Evolutionary conservation across 2,797 vertebrate species (phyloP).

Genomic region (Spea hammondii): DNA sequence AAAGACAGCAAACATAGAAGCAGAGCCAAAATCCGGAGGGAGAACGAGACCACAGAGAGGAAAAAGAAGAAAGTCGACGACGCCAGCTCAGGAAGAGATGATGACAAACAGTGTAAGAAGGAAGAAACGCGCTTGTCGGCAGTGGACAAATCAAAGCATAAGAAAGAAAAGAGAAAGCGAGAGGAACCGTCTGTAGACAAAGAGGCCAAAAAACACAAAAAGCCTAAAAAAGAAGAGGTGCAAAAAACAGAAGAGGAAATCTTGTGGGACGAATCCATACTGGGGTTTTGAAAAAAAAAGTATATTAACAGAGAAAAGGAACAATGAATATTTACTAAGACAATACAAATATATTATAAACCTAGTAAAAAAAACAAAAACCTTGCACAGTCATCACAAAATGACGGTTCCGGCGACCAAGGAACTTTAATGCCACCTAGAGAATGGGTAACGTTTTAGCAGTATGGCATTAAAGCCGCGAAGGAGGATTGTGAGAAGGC

Average conservation of each 20-base stretch:
- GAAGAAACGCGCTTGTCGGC: conserved; percentile 46
- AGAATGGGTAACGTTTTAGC: not conserved
- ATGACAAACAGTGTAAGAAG: conserved; percentile 55
- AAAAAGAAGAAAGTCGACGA: conserved; percentile 56
- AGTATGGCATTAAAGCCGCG: not conserved
- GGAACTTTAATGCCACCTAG: not conserved
- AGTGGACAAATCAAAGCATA: conserved; percentile 59
- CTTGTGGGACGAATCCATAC: conserved; percentile 84
- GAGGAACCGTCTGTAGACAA: conserved; percentile 52
- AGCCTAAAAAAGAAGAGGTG: conserved; percentile 72
- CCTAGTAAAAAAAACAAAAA: not conserved
- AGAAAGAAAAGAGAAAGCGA: conserved; percentile 55
- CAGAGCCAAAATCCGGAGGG: conserved; percentile 44
- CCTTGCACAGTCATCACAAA: conserved; percentile 2
- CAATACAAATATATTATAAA: too few species aligned
- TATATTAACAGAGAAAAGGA: not conserved
- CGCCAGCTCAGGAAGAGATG: conserved; percentile 54
- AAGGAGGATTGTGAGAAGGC: not conserved
- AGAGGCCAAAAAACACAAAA: conserved; percentile 66
- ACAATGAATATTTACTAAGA: not conserved
- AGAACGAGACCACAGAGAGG: conserved; percentile 43
- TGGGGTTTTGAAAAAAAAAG: conserved; percentile 69
- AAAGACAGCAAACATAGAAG: conserved; percentile 47
- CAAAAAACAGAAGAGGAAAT: conserved; percentile 82
- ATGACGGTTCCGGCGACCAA: conserved; percentile 10